Conservation (phyloP, 2,113 vertebrate genomes). For the Etheostoma spectabile region DNA sequence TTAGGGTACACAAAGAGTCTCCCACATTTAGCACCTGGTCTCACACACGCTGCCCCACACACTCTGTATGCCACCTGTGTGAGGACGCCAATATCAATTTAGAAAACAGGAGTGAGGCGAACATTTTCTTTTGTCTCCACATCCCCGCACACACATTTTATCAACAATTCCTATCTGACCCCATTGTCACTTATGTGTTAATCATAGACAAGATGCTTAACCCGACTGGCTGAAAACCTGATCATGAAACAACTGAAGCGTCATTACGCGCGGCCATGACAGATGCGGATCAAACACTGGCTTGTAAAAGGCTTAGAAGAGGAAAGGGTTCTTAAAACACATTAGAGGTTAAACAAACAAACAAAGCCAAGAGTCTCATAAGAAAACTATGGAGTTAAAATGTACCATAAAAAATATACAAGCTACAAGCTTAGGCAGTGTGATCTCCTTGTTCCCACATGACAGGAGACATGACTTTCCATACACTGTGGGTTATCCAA, state of each 20-base stretch:
- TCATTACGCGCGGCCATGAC: constrained; percentile 12
- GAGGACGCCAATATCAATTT: constrained; percentile 37
- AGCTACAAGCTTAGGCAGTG: constrained; percentile 28
- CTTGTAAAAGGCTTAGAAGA: constrained; percentile 52
- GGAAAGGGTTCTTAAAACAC: constrained; percentile 69
- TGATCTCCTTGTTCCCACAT: constrained; percentile 60
- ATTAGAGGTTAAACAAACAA: constrained; percentile 79
- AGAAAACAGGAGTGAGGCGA: constrained; percentile 17
- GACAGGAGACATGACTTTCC: constrained; percentile 70
- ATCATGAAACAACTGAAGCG: constrained; percentile 26
- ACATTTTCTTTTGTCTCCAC: background rate
- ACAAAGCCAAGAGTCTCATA: constrained; percentile 65
- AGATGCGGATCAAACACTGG: constrained; percentile 59
- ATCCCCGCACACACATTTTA: background rate
- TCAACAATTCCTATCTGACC: constrained; percentile 11
- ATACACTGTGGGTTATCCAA: constrained; percentile 55
- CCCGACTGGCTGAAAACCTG: constrained; percentile 33
- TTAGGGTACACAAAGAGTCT: constrained; percentile 55
- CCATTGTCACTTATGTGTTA: constrained; percentile 27
- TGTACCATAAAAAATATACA: constrained; percentile 61
- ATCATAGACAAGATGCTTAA: constrained; percentile 28
- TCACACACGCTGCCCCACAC: constrained; percentile 10
- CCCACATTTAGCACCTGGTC: constrained; percentile 75
- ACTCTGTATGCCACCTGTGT: constrained; percentile 58
- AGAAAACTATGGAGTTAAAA: constrained; percentile 73